Evolutionary conservation across 2,888 invertebrate genomes (phyloP).

Genomic region (Pterostichus niger): DNA sequence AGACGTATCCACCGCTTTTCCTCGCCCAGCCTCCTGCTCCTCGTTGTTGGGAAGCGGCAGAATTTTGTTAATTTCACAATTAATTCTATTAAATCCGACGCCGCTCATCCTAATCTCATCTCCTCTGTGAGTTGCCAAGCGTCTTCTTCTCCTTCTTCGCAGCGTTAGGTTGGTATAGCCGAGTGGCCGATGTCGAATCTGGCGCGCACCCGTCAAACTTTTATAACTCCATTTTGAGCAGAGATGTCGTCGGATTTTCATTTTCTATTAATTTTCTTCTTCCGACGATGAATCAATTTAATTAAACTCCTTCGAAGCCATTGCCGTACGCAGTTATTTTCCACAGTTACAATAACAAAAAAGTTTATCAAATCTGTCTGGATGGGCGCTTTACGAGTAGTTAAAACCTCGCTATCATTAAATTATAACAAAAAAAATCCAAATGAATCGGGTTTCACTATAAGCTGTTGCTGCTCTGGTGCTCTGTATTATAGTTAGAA

Average conservation of each 20-base stretch:
- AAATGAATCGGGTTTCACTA: no score
- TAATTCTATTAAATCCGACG: conserved; percentile 66
- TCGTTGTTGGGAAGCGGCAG: conserved; percentile 7
- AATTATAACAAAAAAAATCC: no score
- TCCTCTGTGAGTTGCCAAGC: conserved; percentile 6
- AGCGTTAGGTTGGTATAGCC: no score
- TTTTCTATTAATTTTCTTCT: conserved; percentile 72
- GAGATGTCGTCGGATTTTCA: conserved; percentile 71
- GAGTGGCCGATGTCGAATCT: conserved; percentile 28
- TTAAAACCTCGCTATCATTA: no score
- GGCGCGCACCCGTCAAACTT: conserved; percentile 71
- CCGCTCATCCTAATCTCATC: conserved; percentile 62
- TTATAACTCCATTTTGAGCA: conserved; percentile 72
- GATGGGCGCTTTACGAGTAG: no score
- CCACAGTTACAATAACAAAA: no score
- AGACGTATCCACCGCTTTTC: background rate
- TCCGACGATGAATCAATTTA: conserved; percentile 66
- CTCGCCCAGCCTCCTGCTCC: background rate
- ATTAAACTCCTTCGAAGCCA: conserved; percentile 50
- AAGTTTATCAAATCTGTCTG: no score
- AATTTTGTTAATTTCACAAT: conserved; percentile 67
- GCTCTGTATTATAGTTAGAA: no score
- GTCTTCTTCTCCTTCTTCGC: conserved; percentile 5
- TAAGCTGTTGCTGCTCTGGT: no score
- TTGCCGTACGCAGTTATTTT: no score